Conservation (phyloP, 2,888 invertebrate species). For the Platycheirus rosarum region DNA sequence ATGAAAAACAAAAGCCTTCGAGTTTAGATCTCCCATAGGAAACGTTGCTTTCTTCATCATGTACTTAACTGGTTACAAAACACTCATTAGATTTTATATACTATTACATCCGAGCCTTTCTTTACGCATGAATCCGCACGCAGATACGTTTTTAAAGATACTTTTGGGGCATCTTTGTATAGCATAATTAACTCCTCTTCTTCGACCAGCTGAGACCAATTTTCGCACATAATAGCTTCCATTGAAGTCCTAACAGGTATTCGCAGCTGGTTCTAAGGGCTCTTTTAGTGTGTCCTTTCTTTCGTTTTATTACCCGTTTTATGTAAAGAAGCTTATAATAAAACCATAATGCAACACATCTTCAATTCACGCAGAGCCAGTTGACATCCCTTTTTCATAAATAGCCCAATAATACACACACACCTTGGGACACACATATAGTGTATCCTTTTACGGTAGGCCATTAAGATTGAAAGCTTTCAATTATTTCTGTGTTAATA, state of each 20-base stretch:
- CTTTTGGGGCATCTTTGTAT: constrained; percentile 22
- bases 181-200: constrained; percentile 49
- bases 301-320: constrained; percentile 64
- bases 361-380: constrained; percentile 17
- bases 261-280: constrained; percentile 39
- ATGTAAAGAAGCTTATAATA: constrained; percentile 60
- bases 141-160: constrained; percentile 18
- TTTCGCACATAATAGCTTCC: constrained; percentile 60
- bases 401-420: constrained; percentile 11
- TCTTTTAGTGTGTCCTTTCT: constrained; percentile 51
- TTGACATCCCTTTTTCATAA: constrained; percentile 9
- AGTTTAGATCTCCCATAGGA: constrained; percentile 46
- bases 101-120: neutral
- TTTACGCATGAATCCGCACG: neutral
- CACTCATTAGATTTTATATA: constrained; percentile 63
- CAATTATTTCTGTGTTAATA: constrained; percentile 81
- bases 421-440: constrained; percentile 16
- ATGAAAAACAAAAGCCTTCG: constrained; percentile 34
- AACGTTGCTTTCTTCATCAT: constrained; percentile 13
- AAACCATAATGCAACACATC: constrained; percentile 40
- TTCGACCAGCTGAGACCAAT: constrained; percentile 59
- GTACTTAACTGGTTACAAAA: constrained; percentile 48
- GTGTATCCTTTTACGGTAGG: constrained; percentile 5
- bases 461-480: constrained; percentile 78
- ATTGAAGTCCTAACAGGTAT: constrained; percentile 57